phyloP scores from a whole-genome alignment of 2,888 invertebrate species.

The Drosophila leonis region DNA sequence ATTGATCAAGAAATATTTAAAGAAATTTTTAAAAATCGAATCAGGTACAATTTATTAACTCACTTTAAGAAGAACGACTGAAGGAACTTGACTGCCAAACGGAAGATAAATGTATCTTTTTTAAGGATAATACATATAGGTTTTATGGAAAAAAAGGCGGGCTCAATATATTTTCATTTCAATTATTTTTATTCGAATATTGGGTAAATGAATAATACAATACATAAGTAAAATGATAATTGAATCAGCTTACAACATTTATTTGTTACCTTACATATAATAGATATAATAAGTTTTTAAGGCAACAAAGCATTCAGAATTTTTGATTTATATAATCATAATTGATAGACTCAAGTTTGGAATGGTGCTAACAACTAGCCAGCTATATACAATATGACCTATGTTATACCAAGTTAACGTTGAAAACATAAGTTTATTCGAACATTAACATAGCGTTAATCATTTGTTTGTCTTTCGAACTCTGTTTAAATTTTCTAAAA shows the following conservation, averaged over 20 bases:
- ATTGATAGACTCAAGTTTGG: neutral
- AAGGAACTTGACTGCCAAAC: neutral
- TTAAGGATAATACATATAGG: neutral
- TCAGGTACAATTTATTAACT: constrained; percentile 1
- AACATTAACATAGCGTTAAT: too few species aligned
- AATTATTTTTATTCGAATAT: neutral
- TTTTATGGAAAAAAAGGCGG: neutral
- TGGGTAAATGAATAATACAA: neutral
- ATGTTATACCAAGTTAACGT: too few species aligned
- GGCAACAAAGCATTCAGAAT: too few species aligned
- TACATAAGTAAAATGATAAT: too few species aligned
- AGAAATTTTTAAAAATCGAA: constrained; percentile 18
- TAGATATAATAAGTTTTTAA: too few species aligned
- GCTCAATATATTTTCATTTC: neutral
- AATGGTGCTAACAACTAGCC: too few species aligned
- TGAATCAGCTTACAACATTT: neutral
- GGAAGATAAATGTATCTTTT: too few species aligned
- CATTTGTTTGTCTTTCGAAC: too few species aligned
- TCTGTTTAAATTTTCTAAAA: too few species aligned
- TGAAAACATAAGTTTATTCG: too few species aligned
- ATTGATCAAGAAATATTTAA: constrained; percentile 31
- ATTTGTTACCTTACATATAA: neutral
- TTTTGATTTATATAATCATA: neutral
- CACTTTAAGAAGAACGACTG: neutral
- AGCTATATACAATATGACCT: too few species aligned